Evolutionary conservation across 2,888 invertebrate species (phyloP), one percentile per base, ranked within the genome.

Genomic region (Adineta ricciae): DNA sequence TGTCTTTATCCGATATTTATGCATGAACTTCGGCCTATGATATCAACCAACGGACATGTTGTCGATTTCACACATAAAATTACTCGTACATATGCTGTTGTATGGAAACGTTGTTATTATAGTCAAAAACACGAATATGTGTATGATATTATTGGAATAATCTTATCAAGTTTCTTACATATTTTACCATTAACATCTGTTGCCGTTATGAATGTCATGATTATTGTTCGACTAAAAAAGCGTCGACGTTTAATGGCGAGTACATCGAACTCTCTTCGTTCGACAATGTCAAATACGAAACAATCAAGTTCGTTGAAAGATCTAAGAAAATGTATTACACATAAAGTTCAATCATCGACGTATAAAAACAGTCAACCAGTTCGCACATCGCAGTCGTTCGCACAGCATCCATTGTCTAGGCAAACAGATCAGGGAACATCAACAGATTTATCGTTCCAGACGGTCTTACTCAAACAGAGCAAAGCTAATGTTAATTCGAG

Each of bases 41-140:
- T 41, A 14, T 21, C 78, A 41, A n/a, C 41, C 11, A n/a, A 78
- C n/a, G 24, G 9, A n/a, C 41, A 78, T n/a, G n/a, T 5, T 24
- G 38, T 78, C 9, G 41, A 78, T 78, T 21, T n/a, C 24, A 78
- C 24, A 38, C 38, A 78, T 11, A 78, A n/a, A 78, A 5, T 41
- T 2, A n/a, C 11, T 14, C 78, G 14, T 78, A 41, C 41, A 24
- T n/a, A 78, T 78, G 8, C 78, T 24, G n/a, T 41, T 24, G 14
- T n/a, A 3, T 78, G 78, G 78, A 78, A 41, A 41, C 78, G 78
- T 78, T 78, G 78, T 41, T 78, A 41, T 41, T 78, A 78, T 41
- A 78, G 78, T 41, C n/a, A 1, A 41, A 21, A 41, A 41, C 78
- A 78, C 41, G 78, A 78, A 41, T n/a, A 41, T 32, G 41, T 14